These are phyloP conservation scores for Tetragonisca angustula DNA, from an alignment of 2,888 invertebrate genomes.

Conservation along the genomic window DNA sequence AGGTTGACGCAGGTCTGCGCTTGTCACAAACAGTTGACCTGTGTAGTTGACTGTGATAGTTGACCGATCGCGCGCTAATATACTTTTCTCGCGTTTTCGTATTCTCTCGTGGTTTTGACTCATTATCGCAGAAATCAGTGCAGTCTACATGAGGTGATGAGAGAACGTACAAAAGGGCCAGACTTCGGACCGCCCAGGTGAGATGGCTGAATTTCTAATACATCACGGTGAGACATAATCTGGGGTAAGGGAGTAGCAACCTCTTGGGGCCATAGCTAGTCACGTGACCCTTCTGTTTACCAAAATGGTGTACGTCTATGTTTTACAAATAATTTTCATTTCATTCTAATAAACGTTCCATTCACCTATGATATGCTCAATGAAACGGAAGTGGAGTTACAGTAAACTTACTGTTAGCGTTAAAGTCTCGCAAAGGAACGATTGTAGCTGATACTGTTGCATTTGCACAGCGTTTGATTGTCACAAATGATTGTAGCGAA, in stretches of 20 bases:
- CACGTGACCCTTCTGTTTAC: slow-evolving; percentile 84
- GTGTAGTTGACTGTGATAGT: slow-evolving; percentile 63
- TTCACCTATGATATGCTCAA: slow-evolving; percentile 19
- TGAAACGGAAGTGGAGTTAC: slow-evolving; percentile 17
- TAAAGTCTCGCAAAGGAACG: slow-evolving; percentile 23
- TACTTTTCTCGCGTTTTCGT: slow-evolving; percentile 45
- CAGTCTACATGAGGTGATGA: slow-evolving; percentile 70
- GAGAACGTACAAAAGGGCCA: slow-evolving; percentile 60
- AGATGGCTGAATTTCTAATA: slow-evolving; percentile 61
- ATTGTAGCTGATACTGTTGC: slow-evolving; percentile 9
- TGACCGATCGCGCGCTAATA: slow-evolving; percentile 63
- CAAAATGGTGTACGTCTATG: slow-evolving; percentile 81
- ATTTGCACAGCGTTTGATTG: slow-evolving; percentile 32
- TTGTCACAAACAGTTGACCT: slow-evolving; percentile 70
- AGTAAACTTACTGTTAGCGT: slow-evolving; percentile 28
- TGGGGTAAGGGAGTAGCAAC: slow-evolving; percentile 77
- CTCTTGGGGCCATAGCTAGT: slow-evolving; percentile 75
- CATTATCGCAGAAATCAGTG: slow-evolving; percentile 13
- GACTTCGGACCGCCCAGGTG: slow-evolving; percentile 76
- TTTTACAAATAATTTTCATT: slow-evolving; percentile 58
- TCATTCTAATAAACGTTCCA: slow-evolving; percentile 7
- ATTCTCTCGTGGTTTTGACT: slow-evolving; percentile 30
- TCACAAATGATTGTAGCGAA: slow-evolving; percentile 59
- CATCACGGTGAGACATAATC: slow-evolving; percentile 68
- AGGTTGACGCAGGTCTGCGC: slow-evolving; percentile 66